A percentile compares a stretch with the other conserved stretches of the same genome.
Conservation (phyloP, 2,888 invertebrate genomes). For the Pristionchus japonicus region DNA sequence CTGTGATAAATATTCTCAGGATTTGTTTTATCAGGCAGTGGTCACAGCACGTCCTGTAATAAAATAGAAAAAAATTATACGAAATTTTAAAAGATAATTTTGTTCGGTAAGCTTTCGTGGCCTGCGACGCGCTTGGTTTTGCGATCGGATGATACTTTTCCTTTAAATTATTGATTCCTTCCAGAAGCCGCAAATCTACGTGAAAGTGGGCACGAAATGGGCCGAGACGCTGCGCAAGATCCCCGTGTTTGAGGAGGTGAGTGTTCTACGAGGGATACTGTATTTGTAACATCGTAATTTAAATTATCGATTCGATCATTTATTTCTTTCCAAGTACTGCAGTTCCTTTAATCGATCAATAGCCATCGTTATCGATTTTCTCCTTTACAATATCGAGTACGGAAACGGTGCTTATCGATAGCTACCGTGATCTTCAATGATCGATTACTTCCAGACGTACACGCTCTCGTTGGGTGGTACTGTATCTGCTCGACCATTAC, state of each 20-base stretch:
- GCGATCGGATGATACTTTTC: neutral
- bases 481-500: constrained; percentile 63
- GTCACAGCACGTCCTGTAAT: neutral
- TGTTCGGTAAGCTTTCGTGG: neutral
- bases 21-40: neutral
- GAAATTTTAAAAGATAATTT: too few species aligned
- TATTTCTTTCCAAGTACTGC: too few species aligned
- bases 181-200: constrained; percentile 42
- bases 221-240: constrained; percentile 27
- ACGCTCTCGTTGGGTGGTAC: constrained; percentile 68
- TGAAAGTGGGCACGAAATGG: constrained; percentile 38
- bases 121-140: neutral
- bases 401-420: neutral
- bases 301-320: too few species aligned
- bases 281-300: too few species aligned
- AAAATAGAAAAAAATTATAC: neutral
- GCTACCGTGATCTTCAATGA: neutral
- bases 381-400: too few species aligned
- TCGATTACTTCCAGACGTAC: constrained; percentile 53
- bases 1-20: neutral
- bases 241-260: neutral
- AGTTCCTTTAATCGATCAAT: neutral
- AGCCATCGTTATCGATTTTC: too few species aligned
- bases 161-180: neutral
- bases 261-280: neutral